A percentile compares a stretch with the other conserved stretches of the same genome.
Evolutionary conservation across 2,888 invertebrate species (phyloP).

Genomic region (Mythimna impura): DNA sequence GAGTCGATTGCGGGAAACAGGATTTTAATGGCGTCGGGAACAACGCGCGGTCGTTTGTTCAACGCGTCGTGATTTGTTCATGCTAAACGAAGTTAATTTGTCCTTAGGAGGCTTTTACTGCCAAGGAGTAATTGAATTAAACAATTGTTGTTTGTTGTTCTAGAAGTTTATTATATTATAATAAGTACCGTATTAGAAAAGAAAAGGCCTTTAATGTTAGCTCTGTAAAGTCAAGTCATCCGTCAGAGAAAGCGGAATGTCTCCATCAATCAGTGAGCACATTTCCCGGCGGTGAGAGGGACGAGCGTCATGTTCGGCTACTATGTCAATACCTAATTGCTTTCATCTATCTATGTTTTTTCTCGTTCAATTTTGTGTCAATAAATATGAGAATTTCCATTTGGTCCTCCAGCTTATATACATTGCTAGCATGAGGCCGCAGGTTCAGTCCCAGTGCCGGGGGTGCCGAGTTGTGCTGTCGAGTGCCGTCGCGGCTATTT

Average conservation of each 20-base stretch:
- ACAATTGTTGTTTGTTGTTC: background rate
- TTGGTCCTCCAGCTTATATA: background rate
- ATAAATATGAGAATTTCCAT: background rate
- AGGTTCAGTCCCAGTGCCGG: background rate
- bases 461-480: background rate
- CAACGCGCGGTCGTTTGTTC: conserved; percentile 9
- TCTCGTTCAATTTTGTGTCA: background rate
- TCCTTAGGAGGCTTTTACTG: conserved; percentile 3
- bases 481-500: conserved; percentile 10
- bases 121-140: background rate
- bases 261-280: background rate
- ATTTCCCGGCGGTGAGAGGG: background rate
- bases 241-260: background rate
- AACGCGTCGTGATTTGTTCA: conserved; percentile 12
- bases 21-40: conserved; percentile 10
- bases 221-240: background rate
- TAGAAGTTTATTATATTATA: background rate
- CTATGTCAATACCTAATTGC: background rate
- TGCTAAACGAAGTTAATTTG: conserved; percentile 24
- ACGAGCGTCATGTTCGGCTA: background rate
- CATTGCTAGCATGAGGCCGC: background rate
- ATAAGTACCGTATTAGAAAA: background rate
- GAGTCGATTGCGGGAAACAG: conserved; percentile 22
- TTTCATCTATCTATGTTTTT: background rate
- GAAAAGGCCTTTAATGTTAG: background rate